These are phyloP conservation scores for Brachionus rubens DNA, from an alignment of 1,140 invertebrate species.

Conservation along the genomic window DNA sequence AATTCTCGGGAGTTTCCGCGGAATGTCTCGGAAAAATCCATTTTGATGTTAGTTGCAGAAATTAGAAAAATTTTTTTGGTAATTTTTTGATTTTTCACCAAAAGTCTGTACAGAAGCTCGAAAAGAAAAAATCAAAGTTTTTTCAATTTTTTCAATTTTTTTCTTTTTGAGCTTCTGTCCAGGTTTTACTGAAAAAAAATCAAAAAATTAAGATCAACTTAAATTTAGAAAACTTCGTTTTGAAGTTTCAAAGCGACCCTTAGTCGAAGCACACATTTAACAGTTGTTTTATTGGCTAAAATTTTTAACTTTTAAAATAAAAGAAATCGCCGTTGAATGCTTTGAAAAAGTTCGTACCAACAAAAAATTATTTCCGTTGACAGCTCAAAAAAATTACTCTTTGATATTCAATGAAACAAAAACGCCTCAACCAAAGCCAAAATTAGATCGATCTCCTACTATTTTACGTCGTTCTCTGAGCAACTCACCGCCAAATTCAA, in stretches of 20 bases:
- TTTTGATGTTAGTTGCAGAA: too few species aligned
- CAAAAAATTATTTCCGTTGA: conserved; percentile 29
- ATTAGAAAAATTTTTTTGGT: too few species aligned
- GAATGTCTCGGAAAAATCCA: too few species aligned
- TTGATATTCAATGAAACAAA: conserved; percentile 30
- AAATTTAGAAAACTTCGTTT: too few species aligned
- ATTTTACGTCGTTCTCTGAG: conserved; percentile 1
- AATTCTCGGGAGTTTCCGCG: too few species aligned
- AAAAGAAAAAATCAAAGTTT: too few species aligned
- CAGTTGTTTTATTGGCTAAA: not conserved
- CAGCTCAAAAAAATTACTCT: not conserved
- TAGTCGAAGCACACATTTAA: not conserved
- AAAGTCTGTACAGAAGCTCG: too few species aligned
- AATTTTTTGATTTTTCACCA: too few species aligned
- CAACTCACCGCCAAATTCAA: conserved; percentile 3
- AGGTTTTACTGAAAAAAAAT: too few species aligned
- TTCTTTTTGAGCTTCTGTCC: too few species aligned
- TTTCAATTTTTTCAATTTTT: too few species aligned
- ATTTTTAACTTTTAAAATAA: not conserved
- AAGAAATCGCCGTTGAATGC: conserved; percentile 41
- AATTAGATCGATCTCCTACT: conserved; percentile 11
- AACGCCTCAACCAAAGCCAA: not conserved
- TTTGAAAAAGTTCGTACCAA: conserved; percentile 38
- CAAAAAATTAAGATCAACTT: too few species aligned
- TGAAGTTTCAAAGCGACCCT: not conserved